Evolutionary conservation across 2,113 vertebrate species (phyloP).

Genomic region (Onychostruthus taczanowskii): DNA sequence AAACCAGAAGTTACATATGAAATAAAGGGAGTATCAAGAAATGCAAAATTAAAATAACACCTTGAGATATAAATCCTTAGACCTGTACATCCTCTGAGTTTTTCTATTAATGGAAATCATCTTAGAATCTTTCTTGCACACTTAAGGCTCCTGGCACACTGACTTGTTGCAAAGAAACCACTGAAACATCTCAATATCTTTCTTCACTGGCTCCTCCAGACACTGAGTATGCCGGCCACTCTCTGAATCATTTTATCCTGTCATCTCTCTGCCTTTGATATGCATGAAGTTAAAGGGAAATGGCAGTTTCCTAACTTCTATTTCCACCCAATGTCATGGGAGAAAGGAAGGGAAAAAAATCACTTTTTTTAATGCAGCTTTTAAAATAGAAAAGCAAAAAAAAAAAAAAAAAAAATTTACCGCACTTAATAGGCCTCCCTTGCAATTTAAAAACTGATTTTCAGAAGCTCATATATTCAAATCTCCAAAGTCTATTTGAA

Average conservation of each 20-base stretch:
- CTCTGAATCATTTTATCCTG: conserved; percentile 41
- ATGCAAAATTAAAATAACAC: not conserved
- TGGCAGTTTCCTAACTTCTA: conserved; percentile 63
- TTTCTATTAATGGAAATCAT: not conserved
- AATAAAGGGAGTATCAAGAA: not conserved
- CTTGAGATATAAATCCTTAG: not conserved
- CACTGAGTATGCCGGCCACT: not conserved
- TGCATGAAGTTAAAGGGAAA: conserved; percentile 67
- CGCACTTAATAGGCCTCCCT: conserved; percentile 77
- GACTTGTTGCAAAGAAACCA: not conserved
- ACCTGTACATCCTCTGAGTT: not conserved
- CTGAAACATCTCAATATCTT: conserved; percentile 56
- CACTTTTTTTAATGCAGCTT: conserved; percentile 58
- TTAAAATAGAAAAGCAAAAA: conserved; percentile 66
- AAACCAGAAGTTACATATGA: fast-evolving
- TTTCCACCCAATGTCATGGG: conserved; percentile 66
- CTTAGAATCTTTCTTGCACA: not conserved
- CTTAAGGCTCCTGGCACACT: not conserved
- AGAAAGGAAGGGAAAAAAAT: conserved; percentile 1
- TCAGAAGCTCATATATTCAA: conserved; percentile 78
- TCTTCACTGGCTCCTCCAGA: conserved; percentile 22
- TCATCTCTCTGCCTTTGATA: conserved; percentile 70
- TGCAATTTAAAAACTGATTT: conserved; percentile 74
- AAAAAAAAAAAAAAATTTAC: conserved; percentile 20
- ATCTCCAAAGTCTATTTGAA: conserved; percentile 78